phyloP scores from a whole-genome alignment of 2,888 invertebrate genomes.

The Pachydiplax longipennis region DNA sequence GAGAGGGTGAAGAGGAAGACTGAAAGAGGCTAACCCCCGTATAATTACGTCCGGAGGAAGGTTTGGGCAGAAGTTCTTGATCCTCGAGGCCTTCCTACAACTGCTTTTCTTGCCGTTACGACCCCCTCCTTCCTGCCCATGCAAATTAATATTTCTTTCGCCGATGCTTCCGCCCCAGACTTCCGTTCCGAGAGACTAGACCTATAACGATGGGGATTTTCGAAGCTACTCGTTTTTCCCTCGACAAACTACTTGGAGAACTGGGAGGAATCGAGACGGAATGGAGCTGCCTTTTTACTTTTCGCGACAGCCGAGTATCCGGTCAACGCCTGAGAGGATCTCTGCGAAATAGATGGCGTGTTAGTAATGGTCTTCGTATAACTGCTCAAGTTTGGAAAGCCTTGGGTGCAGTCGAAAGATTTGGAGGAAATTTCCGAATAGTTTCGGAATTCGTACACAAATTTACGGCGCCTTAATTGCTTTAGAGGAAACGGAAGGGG shows the following conservation, averaged over 20 bases:
- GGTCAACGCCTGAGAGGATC: neutral
- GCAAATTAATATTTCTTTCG: constrained; percentile 39
- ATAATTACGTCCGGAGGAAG: constrained; percentile 36
- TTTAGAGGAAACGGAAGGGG: neutral
- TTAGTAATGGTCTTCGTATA: neutral
- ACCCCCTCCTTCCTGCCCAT: neutral
- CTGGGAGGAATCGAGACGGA: neutral
- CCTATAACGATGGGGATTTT: neutral
- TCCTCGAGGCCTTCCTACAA: neutral
- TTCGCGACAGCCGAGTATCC: neutral
- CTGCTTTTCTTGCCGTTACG: neutral
- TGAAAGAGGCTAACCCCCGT: neutral
- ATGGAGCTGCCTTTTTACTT: neutral
- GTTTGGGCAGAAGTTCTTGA: constrained; percentile 12
- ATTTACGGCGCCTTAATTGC: neutral
- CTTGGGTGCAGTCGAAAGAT: neutral
- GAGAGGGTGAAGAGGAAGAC: neutral
- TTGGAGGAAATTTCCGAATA: neutral
- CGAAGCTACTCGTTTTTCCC: neutral
- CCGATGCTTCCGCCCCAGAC: neutral
- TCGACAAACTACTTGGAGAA: neutral
- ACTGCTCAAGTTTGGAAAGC: neutral
- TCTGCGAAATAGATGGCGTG: neutral
- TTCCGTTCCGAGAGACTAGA: neutral
- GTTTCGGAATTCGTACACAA: neutral